A percentile compares a stretch with the other conserved stretches of the same genome.
Evolutionary conservation across 2,888 invertebrate genomes (phyloP).

Genomic region (Sphaerophoria rueppellii): DNA sequence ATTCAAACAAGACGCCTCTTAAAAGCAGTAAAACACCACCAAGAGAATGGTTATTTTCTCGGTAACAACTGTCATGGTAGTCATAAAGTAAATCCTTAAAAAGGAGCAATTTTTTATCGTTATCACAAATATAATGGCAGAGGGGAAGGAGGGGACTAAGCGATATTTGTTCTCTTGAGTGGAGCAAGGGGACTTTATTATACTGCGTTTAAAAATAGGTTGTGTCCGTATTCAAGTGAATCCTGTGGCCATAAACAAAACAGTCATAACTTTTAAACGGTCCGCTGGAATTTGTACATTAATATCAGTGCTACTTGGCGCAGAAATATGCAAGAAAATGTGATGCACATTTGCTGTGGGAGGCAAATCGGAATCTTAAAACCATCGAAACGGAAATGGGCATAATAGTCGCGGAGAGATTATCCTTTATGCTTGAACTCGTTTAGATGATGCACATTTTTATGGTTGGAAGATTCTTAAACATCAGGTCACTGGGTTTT

Average conservation of each 20-base stretch:
- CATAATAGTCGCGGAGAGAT: slow-evolving; percentile 64
- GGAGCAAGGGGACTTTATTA: not conserved
- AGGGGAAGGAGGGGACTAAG: not conserved
- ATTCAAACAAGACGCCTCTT: slow-evolving; percentile 28
- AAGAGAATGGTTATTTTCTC: slow-evolving; percentile 48
- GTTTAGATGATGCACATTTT: slow-evolving; percentile 5
- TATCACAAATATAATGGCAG: slow-evolving; percentile 40
- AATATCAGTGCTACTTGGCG: slow-evolving; percentile 36
- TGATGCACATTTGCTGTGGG: slow-evolving; percentile 63
- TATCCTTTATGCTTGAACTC: slow-evolving; percentile 16
- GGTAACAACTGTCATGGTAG: slow-evolving; percentile 61
- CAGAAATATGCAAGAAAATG: slow-evolving; percentile 40
- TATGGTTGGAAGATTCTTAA: slow-evolving; percentile 34
- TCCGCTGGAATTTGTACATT: slow-evolving; percentile 50
- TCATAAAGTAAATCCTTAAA: slow-evolving; percentile 73
- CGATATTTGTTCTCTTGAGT: slow-evolving; percentile 2
- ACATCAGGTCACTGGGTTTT: slow-evolving; percentile 66
- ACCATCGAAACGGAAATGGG: slow-evolving; percentile 69
- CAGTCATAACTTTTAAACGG: slow-evolving; percentile 73
- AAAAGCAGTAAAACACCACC: slow-evolving; percentile 26
- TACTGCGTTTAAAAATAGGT: not conserved
- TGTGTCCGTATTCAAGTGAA: slow-evolving; percentile 51
- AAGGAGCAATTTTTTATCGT: slow-evolving; percentile 70
- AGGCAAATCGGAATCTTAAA: slow-evolving; percentile 43
- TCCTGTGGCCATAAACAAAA: slow-evolving; percentile 70